Conservation (phyloP, 2,797 vertebrate genomes). For the Hippopotamyrus pictus region DNA sequence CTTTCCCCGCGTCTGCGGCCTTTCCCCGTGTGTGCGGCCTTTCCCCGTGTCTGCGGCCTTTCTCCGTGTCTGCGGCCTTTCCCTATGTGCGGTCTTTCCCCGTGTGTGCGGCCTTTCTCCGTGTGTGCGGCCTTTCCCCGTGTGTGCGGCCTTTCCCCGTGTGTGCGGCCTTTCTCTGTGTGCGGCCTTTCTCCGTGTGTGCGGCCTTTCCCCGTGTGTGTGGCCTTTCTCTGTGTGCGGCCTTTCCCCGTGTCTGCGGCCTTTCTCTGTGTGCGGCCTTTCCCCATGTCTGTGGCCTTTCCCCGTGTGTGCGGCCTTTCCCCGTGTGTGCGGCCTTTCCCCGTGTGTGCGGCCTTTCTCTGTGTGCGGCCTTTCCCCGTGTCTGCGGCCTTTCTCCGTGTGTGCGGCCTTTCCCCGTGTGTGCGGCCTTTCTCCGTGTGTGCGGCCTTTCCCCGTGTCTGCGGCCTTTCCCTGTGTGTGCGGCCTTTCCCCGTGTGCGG, state of each 20-base stretch:
- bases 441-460: neutral
- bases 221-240: neutral
- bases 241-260: neutral
- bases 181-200: neutral
- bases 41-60: fast-evolving
- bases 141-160: too few relatives aligned
- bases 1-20: too few relatives aligned
- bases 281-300: neutral
- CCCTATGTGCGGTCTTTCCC: neutral
- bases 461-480: neutral
- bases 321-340: neutral
- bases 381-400: too few relatives aligned
- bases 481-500: neutral
- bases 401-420: neutral
- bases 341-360: too few relatives aligned
- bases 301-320: neutral
- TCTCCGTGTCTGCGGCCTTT: neutral
- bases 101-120: neutral
- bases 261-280: neutral
- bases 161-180: too few relatives aligned
- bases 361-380: too few relatives aligned
- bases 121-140: too few relatives aligned
- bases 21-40: neutral
- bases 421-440: neutral
- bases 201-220: neutral